These are phyloP conservation scores for Tinea pellionella DNA, from an alignment of 2,888 invertebrate species.

Conservation along the genomic window DNA sequence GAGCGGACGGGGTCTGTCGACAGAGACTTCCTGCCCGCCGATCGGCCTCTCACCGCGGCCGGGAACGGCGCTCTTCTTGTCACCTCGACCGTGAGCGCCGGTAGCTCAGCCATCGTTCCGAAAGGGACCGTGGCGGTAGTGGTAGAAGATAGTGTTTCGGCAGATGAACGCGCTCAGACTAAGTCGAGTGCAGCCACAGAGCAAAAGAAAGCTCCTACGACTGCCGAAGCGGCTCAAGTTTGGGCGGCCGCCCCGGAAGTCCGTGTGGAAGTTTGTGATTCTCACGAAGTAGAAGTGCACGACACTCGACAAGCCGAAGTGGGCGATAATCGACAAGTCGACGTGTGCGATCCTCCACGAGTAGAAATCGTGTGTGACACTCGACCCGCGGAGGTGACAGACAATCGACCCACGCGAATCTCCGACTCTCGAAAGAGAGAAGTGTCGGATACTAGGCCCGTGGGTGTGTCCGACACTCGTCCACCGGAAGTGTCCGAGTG, in stretches of 20 bases:
- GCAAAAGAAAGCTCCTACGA: background rate
- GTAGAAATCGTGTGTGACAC: background rate
- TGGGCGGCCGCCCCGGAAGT: background rate
- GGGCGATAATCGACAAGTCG: slow-evolving; percentile 37
- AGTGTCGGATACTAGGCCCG: slow-evolving; percentile 21
- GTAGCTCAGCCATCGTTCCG: background rate
- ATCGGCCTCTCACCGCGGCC: slow-evolving; percentile 14
- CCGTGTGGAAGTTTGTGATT: background rate
- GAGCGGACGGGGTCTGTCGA: slow-evolving; percentile 16
- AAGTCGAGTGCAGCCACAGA: background rate
- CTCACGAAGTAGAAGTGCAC: background rate
- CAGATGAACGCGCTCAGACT: background rate
- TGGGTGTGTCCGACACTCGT: slow-evolving; percentile 12
- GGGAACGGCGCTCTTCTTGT: no score
- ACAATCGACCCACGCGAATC: slow-evolving; percentile 18
- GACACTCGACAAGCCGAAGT: slow-evolving; percentile 33
- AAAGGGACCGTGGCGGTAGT: background rate
- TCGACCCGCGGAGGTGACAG: slow-evolving; percentile 47
- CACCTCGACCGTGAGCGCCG: background rate
- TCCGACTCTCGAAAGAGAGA: slow-evolving; percentile 16
- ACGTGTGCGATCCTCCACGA: slow-evolving; percentile 40
- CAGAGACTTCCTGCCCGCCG: slow-evolving; percentile 15
- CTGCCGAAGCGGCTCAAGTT: background rate
- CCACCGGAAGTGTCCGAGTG: slow-evolving; percentile 17
- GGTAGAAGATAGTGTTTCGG: background rate